A percentile compares a stretch with the other conserved stretches of the same genome.
phyloP scores from a whole-genome alignment of 2,888 invertebrate genomes.

The Eretmocerus hayati region DNA sequence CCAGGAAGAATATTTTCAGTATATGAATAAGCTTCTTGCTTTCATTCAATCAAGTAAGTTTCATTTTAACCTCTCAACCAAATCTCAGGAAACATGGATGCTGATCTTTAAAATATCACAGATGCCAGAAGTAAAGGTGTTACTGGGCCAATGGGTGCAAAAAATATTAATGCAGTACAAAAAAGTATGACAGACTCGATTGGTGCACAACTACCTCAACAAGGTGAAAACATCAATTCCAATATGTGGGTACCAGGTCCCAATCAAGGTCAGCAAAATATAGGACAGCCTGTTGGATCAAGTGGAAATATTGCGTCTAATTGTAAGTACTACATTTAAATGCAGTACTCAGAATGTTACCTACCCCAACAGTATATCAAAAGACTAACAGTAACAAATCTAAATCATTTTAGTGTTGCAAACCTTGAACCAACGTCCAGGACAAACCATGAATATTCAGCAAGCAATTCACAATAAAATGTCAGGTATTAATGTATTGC shows the following conservation, averaged over 20 bases:
- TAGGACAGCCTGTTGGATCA: conserved; percentile 54
- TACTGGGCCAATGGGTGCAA: conserved; percentile 42
- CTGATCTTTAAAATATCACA: conserved; percentile 9
- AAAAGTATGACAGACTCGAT: conserved; percentile 80
- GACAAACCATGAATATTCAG: conserved; percentile 52
- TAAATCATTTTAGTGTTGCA: conserved; percentile 54
- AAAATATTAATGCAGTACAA: conserved; percentile 42
- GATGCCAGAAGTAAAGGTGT: conserved; percentile 35
- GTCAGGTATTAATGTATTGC: conserved; percentile 46
- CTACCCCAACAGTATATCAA: too few relatives aligned
- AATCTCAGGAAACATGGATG: conserved; percentile 5
- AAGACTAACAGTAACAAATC: neutral
- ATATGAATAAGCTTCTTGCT: conserved; percentile 81
- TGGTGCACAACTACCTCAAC: conserved; percentile 58
- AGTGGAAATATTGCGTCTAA: conserved; percentile 41
- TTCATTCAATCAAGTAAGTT: conserved; percentile 86
- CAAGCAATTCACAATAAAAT: conserved; percentile 55
- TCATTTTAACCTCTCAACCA: too few relatives aligned
- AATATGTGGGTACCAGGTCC: conserved; percentile 55
- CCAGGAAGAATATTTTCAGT: conserved; percentile 81
- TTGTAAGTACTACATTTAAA: conserved; percentile 27
- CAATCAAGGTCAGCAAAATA: conserved; percentile 53
- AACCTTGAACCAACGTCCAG: conserved; percentile 64
- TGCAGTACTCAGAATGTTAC: neutral
- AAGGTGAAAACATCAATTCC: conserved; percentile 54